Percentiles rank a stretch among this genome's conserved stretches.
Conservation (phyloP, 2,113 vertebrate species). For the Caloenas nicobarica region DNA sequence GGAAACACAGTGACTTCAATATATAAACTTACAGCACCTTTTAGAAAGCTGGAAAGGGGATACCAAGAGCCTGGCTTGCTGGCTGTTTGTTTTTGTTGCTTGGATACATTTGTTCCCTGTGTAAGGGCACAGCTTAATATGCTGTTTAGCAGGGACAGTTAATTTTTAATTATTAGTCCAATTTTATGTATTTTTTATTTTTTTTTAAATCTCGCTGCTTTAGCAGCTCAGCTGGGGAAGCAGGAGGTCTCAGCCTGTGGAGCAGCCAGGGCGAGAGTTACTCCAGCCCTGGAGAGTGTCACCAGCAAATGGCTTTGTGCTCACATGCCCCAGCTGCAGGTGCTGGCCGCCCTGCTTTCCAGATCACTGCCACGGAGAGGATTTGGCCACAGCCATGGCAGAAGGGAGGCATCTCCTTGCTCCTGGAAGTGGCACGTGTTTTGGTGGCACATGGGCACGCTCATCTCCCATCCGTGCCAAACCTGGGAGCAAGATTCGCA, state of each 20-base stretch:
- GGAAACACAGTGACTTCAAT: neutral
- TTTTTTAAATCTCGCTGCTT: neutral
- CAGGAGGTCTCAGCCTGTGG: neutral
- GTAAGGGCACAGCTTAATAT: neutral
- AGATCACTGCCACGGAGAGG: accelerated
- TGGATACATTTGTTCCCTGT: neutral
- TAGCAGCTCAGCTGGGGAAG: neutral
- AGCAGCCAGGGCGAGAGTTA: neutral
- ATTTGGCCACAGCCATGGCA: neutral
- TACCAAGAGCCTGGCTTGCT: neutral
- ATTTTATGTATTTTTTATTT: neutral
- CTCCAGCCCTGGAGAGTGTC: neutral
- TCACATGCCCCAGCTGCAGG: slow-evolving; percentile 27
- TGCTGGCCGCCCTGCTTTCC: slow-evolving; percentile 1
- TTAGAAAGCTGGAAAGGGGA: neutral
- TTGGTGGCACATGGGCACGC: neutral
- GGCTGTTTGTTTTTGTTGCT: slow-evolving; percentile 30
- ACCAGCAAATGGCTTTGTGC: slow-evolving; percentile 4
- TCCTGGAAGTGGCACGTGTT: accelerated
- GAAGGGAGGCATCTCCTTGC: neutral
- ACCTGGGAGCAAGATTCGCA: neutral
- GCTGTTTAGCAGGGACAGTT: neutral
- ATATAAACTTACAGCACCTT: neutral
- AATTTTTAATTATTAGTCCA: neutral
- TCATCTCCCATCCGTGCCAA: neutral